Percentiles rank a stretch among this genome's conserved stretches.
These are phyloP conservation scores for Ispidina picta DNA, from an alignment of 2,797 vertebrate species.

Conservation along the genomic window DNA sequence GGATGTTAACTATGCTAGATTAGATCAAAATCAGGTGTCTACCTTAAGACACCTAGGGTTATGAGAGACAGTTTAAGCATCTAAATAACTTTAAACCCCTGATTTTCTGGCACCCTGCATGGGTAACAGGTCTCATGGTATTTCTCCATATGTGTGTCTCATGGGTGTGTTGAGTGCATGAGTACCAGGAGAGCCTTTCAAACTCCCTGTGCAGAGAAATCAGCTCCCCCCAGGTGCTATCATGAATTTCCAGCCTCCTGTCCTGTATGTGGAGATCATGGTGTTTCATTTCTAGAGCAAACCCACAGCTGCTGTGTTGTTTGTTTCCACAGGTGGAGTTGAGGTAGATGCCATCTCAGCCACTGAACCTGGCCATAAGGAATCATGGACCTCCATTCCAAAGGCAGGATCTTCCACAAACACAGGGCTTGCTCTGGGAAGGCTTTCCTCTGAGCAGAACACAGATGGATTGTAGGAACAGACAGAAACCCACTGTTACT, in stretches of 20 bases:
- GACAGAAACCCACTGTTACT: conserved; percentile 51
- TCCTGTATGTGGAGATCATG: neutral
- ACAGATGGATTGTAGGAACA: conserved; percentile 53
- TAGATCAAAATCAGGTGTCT: neutral
- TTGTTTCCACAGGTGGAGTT: conserved; percentile 64
- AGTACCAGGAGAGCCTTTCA: neutral
- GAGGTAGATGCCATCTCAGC: conserved; percentile 28
- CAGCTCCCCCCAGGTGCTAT: neutral
- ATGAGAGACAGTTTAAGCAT: neutral
- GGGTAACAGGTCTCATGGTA: neutral
- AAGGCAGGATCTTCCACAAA: conserved; percentile 54
- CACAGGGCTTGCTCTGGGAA: neutral
- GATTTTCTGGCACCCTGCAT: neutral
- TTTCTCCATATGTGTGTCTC: neutral
- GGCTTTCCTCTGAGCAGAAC: conserved; percentile 36
- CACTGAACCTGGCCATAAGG: conserved; percentile 27
- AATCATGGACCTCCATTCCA: conserved; percentile 18
- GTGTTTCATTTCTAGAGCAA: conserved; percentile 24
- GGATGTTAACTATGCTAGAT: neutral
- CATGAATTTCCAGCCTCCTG: neutral
- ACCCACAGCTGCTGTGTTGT: neutral
- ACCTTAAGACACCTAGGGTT: neutral
- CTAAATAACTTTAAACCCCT: neutral
- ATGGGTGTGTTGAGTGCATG: neutral
- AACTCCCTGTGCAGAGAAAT: neutral